Conservation (phyloP, 2,888 invertebrate species). For the Idaea biselata region DNA sequence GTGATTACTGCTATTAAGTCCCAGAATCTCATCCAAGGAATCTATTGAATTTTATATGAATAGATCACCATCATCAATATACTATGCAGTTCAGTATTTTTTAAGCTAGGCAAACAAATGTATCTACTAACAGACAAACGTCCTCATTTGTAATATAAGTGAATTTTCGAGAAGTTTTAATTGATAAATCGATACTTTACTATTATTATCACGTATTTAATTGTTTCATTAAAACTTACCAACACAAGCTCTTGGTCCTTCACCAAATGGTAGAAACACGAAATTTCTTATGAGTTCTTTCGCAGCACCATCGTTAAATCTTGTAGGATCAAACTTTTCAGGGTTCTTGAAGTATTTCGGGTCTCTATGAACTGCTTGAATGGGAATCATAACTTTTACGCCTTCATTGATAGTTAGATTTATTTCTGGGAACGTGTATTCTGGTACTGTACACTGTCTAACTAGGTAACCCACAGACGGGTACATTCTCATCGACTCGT, state of each 20-base stretch:
- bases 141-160: not conserved
- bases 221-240: conserved; percentile 46
- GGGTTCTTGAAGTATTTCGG: conserved; percentile 61
- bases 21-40: too few relatives aligned
- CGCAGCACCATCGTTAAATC: conserved; percentile 50
- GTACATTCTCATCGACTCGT: conserved; percentile 67
- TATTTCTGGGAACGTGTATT: conserved; percentile 65
- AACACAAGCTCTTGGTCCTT: conserved; percentile 67
- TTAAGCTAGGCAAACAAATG: too few relatives aligned
- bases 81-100: too few relatives aligned
- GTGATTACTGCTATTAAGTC: too few relatives aligned
- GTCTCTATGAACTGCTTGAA: conserved; percentile 65
- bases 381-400: conserved; percentile 58
- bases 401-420: conserved; percentile 57
- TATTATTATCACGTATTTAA: not conserved
- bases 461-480: conserved; percentile 64
- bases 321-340: conserved; percentile 59
- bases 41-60: too few relatives aligned
- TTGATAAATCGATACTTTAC: not conserved
- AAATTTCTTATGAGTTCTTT: conserved; percentile 51
- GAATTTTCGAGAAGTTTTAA: not conserved
- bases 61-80: too few relatives aligned
- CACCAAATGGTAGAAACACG: conserved; percentile 65
- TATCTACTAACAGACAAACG: too few relatives aligned
- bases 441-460: conserved; percentile 56